Percentiles rank a stretch among this genome's conserved stretches.
Evolutionary conservation across 2,113 vertebrate species (phyloP).

Genomic region (Nyctibius bracteatus): DNA sequence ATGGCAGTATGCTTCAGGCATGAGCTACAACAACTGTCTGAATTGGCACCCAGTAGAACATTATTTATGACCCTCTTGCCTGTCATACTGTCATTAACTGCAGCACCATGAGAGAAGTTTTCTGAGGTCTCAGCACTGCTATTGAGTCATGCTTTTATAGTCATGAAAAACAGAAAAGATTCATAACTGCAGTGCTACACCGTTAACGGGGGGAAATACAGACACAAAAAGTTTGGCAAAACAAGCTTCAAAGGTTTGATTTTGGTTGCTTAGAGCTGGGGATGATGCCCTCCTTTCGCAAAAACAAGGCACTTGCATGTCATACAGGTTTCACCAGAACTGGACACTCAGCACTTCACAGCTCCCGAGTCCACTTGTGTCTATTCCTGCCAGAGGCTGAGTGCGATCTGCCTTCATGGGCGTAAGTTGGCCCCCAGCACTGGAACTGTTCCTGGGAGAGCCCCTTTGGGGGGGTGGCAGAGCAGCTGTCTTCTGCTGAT

Average conservation of each 20-base stretch:
- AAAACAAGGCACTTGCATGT: not conserved
- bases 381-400: not conserved
- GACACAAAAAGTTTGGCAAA: not conserved
- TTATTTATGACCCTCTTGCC: not conserved
- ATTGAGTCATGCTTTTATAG: not conserved
- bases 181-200: not conserved
- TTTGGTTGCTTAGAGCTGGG: not conserved
- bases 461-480: not conserved
- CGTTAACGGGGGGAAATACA: not conserved
- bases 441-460: not conserved
- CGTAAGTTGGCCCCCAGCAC: not conserved
- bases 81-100: not conserved
- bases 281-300: not conserved
- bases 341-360: not conserved
- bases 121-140: not conserved
- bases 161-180: not conserved
- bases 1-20: not conserved
- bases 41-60: not conserved
- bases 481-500: not conserved
- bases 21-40: not conserved
- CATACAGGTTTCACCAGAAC: not conserved
- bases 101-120: not conserved
- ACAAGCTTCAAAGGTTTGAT: not conserved
- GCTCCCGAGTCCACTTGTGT: not conserved
- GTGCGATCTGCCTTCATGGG: rapidly evolving